Evolutionary conservation across 2,888 invertebrate genomes (phyloP).

Genomic region (Melanostoma scalare): DNA sequence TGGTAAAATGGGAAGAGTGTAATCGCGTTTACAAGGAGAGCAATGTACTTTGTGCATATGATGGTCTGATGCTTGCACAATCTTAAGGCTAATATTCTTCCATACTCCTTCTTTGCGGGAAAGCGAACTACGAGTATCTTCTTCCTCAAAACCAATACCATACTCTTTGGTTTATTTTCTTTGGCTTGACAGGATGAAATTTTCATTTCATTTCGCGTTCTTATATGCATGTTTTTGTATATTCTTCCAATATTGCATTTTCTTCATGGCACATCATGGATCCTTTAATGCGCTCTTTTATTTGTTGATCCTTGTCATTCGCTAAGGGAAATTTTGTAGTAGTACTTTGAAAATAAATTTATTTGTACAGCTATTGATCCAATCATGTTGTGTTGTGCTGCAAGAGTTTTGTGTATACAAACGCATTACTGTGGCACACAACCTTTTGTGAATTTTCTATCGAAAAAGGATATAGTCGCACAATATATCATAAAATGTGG

Average conservation of each 20-base stretch:
- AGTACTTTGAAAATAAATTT: constrained; percentile 21
- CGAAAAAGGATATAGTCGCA: background rate
- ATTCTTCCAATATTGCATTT: constrained; percentile 51
- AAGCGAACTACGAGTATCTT: constrained; percentile 8
- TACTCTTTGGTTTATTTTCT: constrained; percentile 46
- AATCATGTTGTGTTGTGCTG: constrained; percentile 34
- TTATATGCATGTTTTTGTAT: background rate
- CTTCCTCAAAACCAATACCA: constrained; percentile 19
- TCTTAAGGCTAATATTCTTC: constrained; percentile 58
- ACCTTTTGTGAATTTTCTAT: constrained; percentile 31
- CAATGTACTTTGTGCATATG: constrained; percentile 26
- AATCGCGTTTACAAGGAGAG: constrained; percentile 34
- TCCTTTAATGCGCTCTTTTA: constrained; percentile 56
- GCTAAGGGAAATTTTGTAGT: constrained; percentile 22
- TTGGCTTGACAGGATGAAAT: constrained; percentile 54
- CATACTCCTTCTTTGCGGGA: constrained; percentile 1
- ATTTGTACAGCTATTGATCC: constrained; percentile 45
- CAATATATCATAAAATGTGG: too few species aligned
- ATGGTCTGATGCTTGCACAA: constrained; percentile 41
- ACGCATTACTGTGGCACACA: constrained; percentile 45
- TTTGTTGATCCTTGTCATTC: constrained; percentile 69
- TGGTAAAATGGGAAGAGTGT: constrained; percentile 11
- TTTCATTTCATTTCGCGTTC: constrained; percentile 59
- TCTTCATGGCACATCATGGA: constrained; percentile 20
- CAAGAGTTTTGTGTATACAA: constrained; percentile 20